Base-by-base conservation (phyloP, 1,140 invertebrate genomes). In the Varroa destructor region DNA sequence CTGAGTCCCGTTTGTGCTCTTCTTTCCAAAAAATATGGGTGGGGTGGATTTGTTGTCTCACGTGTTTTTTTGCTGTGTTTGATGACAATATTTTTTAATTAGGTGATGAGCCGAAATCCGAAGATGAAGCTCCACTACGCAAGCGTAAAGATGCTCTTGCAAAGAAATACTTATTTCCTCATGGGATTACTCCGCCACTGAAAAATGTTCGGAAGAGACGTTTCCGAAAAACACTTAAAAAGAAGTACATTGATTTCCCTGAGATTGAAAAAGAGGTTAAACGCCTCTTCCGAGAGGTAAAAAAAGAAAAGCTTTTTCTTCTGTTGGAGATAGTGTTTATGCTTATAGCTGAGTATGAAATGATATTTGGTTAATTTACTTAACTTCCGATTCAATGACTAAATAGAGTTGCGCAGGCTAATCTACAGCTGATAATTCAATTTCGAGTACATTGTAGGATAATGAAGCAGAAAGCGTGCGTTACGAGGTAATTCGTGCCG, bases 221-320 rank as follows among this genome's bases (percentile, higher is more conserved):
- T 75, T 98, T 97, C 77, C 84, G 94, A 58, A 96, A 97, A 83
- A 96, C 92, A 0, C 81, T 97, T 14, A 93, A 92, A 77, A 97
- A 97, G 80, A 97, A 97, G 80, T 93, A 91, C 81, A 88, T 93
- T 0, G 95, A 98, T 81, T 91, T 92, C 61, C 93, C 93, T 0
- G 94, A 97, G 82, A 94, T 97, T 75, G 95, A 98, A 79, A 97
- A 97, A 80, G 94, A 97, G 83, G 85, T 87, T 14, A 95, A 96
- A 79, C 82, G 92, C 72, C 81, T 98, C 36, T 83, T 98, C 12
- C 83, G 91, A 75, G 87, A 86, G 61, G 61, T 67, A 46, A 67
- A 37, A 3, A 8, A 51, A 51, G 12, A 80, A 81, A 74, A 75
- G 76, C 40, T 5, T 3, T 2, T 67, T 42, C 4, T 8, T 51